Evolutionary conservation across 1,140 invertebrate genomes (phyloP).

Genomic region (Centruroides vittatus): DNA sequence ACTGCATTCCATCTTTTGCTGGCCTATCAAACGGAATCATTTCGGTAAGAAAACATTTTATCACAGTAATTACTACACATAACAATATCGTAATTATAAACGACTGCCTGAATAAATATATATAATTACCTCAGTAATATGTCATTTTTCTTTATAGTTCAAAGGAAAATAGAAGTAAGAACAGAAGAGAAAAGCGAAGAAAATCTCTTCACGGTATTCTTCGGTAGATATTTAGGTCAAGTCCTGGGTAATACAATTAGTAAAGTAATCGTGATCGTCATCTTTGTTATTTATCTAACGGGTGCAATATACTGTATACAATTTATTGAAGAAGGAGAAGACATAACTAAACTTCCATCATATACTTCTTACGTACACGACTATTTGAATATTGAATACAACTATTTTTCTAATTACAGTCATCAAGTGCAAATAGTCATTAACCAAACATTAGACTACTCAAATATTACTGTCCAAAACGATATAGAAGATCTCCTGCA

Average conservation of each 20-base stretch:
- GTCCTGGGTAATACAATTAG: slow-evolving; percentile 58
- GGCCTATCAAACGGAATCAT: too few relatives aligned
- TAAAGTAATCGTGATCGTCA: slow-evolving; percentile 53
- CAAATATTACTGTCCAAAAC: slow-evolving; percentile 40
- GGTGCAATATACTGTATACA: slow-evolving; percentile 75
- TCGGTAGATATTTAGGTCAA: slow-evolving; percentile 59
- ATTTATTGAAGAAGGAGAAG: slow-evolving; percentile 72
- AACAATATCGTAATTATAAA: too few relatives aligned
- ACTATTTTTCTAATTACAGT: slow-evolving; percentile 75
- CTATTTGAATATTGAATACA: slow-evolving; percentile 74
- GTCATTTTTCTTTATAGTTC: too few relatives aligned
- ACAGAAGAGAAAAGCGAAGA: slow-evolving; percentile 31
- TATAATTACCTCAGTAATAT: too few relatives aligned
- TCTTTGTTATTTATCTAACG: slow-evolving; percentile 62
- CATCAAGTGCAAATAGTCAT: slow-evolving; percentile 78
- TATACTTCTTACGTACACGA: slow-evolving; percentile 73
- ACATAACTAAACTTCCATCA: slow-evolving; percentile 63
- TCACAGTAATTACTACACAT: too few relatives aligned
- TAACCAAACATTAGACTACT: slow-evolving; percentile 66
- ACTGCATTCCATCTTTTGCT: too few relatives aligned
- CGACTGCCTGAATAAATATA: too few relatives aligned
- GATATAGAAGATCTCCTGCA: slow-evolving; percentile 57
- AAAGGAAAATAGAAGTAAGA: too few relatives aligned
- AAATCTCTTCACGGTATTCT: slow-evolving; percentile 75
- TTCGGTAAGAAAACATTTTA: too few relatives aligned